Conservation (phyloP, 2,113 vertebrate genomes). For the Narcine bancroftii region DNA sequence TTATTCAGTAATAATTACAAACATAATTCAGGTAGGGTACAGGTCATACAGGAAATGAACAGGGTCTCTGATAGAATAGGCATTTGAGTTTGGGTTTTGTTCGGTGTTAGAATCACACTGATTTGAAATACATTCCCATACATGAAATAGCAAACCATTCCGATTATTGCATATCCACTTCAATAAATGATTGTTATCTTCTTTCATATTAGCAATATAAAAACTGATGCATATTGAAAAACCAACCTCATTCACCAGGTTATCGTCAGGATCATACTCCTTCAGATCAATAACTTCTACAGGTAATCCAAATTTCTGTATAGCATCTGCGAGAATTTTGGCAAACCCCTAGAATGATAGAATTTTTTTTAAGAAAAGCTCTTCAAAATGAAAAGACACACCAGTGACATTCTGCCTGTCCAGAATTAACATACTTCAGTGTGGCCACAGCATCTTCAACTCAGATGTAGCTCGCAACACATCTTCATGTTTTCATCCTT, state of each 20-base stretch:
- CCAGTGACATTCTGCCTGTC: not conserved
- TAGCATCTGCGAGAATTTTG: constrained; percentile 57
- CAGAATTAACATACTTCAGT: not conserved
- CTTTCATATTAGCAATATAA: not conserved
- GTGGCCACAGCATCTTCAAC: not conserved
- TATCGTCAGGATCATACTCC: constrained; percentile 83
- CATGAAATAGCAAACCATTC: not conserved
- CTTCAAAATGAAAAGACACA: not conserved
- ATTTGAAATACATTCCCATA: not conserved
- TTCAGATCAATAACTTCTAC: constrained; percentile 67
- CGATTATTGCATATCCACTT: not conserved
- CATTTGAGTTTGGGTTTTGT: not conserved
- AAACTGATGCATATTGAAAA: not conserved
- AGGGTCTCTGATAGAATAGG: not conserved
- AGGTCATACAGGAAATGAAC: not conserved
- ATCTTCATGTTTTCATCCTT: not conserved
- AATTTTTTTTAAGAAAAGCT: not conserved
- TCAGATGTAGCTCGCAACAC: not conserved
- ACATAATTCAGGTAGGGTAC: not conserved
- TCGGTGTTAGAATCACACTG: not conserved
- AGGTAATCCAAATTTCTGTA: constrained; percentile 55
- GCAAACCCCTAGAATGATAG: constrained; percentile 68
- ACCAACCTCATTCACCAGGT: constrained; percentile 75
- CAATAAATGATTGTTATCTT: not conserved
- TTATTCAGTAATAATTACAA: not conserved